A percentile compares a stretch with the other conserved stretches of the same genome.
Evolutionary conservation across 2,113 vertebrate species (phyloP).

Genomic region (Ageneiosus marmoratus): DNA sequence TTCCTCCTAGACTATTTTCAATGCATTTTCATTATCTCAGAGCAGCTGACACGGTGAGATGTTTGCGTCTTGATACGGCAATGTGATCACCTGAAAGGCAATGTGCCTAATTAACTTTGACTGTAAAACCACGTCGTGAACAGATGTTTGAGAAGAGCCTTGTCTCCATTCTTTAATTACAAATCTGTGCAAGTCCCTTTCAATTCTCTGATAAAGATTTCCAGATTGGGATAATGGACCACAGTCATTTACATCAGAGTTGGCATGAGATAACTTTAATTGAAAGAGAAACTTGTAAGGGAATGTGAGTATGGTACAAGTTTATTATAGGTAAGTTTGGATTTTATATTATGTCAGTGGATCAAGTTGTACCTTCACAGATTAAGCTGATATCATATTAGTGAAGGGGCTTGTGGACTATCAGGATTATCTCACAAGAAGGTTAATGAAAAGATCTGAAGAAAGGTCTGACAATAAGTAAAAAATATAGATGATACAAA

Average conservation of each 20-base stretch:
- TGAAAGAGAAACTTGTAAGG: conserved; percentile 21
- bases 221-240: conserved; percentile 33
- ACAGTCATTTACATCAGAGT: conserved; percentile 32
- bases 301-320: neutral
- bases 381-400: neutral
- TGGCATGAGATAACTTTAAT: conserved; percentile 32
- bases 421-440: neutral
- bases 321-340: neutral
- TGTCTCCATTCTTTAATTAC: conserved; percentile 44
- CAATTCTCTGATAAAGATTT: conserved; percentile 30
- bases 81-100: conserved; percentile 49
- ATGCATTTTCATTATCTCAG: conserved; percentile 35
- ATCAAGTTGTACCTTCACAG: neutral
- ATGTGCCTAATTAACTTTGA: conserved; percentile 51
- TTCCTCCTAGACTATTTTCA: conserved; percentile 36
- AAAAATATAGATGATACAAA: neutral
- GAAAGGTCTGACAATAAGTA: neutral
- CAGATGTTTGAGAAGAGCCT: conserved; percentile 47
- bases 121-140: conserved; percentile 30
- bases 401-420: neutral
- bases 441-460: neutral
- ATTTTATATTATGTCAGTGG: neutral
- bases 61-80: conserved; percentile 34
- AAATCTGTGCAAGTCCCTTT: conserved; percentile 36
- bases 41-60: conserved; percentile 23